These are phyloP conservation scores for Ylistrum balloti DNA, from an alignment of 1,140 invertebrate genomes.

Conservation along the genomic window DNA sequence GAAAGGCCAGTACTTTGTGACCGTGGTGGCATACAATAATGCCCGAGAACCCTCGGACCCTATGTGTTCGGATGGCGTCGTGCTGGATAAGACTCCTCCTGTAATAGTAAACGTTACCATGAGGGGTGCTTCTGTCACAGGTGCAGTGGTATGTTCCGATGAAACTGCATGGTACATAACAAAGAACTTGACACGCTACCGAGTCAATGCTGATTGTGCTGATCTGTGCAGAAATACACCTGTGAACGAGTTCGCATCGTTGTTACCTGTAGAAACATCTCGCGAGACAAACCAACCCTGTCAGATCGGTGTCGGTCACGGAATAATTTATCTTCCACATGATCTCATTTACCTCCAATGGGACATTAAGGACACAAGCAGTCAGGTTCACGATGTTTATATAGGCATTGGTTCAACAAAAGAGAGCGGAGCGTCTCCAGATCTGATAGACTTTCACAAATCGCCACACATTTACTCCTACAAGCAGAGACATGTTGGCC, in stretches of 20 bases:
- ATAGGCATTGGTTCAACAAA: conserved; percentile 49
- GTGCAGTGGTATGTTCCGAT: conserved; percentile 56
- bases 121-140: conserved; percentile 45
- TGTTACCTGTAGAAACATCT: background rate
- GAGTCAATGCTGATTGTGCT: conserved; percentile 40
- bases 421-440: background rate
- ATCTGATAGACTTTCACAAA: conserved; percentile 54
- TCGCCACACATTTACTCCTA: conserved; percentile 54
- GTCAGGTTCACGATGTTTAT: conserved; percentile 52
- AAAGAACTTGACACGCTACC: conserved; percentile 53
- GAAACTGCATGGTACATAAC: conserved; percentile 59
- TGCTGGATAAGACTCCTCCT: conserved; percentile 64
- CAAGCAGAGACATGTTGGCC: conserved; percentile 55
- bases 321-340: conserved; percentile 41
- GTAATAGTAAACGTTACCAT: conserved; percentile 58
- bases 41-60: conserved; percentile 64
- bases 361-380: conserved; percentile 48
- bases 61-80: conserved; percentile 70
- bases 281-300: background rate
- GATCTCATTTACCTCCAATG: conserved; percentile 49
- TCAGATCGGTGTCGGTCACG: background rate
- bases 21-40: conserved; percentile 70
- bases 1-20: conserved; percentile 53
- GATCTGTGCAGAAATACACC: background rate
- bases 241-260: background rate